These are phyloP conservation scores for Ceyx cyanopectus DNA, from an alignment of 2,113 vertebrate genomes.

Conservation along the genomic window DNA sequence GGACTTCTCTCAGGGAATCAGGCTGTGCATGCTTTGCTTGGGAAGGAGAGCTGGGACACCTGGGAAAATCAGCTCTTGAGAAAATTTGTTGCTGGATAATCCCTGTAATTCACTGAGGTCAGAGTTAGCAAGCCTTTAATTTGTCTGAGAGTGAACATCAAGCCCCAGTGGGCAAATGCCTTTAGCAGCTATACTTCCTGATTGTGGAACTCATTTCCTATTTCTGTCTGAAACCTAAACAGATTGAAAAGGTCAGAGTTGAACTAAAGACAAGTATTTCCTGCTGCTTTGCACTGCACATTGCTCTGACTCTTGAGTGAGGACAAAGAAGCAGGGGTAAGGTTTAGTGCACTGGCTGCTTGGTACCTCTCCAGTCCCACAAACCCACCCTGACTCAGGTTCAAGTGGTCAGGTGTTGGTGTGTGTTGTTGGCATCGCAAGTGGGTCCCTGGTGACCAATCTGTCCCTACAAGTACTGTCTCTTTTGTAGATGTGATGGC, in stretches of 20 bases:
- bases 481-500: not conserved
- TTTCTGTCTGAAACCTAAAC: constrained; percentile 65
- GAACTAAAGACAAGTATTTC: constrained; percentile 58
- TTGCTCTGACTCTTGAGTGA: not conserved
- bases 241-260: constrained; percentile 61
- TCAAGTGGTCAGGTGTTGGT: not conserved
- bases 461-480: not conserved
- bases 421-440: not conserved
- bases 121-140: constrained; percentile 32
- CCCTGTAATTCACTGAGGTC: constrained; percentile 30
- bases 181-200: constrained; percentile 68
- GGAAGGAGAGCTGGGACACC: constrained; percentile 1
- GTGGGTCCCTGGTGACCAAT: not conserved
- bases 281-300: not conserved
- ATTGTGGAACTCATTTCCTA: constrained; percentile 66
- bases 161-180: constrained; percentile 22
- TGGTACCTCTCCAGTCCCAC: not conserved
- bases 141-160: constrained; percentile 56
- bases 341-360: not conserved
- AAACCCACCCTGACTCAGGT: not conserved
- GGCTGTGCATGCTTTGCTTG: not conserved
- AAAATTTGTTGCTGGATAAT: constrained; percentile 43
- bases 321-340: not conserved
- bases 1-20: not conserved
- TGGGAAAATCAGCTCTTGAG: constrained; percentile 34